Evolutionary conservation across 2,888 invertebrate species (phyloP), one percentile per base, ranked within the genome.

Genomic region (Marasmarcha lunaedactyla): DNA sequence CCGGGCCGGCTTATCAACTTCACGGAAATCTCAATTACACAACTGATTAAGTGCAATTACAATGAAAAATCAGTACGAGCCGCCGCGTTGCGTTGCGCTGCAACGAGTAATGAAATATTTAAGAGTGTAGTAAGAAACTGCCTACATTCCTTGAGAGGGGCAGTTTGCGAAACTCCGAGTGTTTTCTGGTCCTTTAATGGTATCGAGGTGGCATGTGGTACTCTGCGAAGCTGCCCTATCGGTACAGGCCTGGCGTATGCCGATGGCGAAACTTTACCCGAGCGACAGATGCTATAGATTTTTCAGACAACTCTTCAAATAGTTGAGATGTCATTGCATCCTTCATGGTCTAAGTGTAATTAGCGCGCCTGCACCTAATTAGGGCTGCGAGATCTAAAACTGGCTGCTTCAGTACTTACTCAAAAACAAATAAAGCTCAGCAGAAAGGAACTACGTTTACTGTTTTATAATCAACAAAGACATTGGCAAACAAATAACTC

Each of bases 191-290:
- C 71, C 68, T 54, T 69, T 67, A 56, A 66, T 50, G 66, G 70
- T n/a, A n/a, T n/a, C 47, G 43, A 45, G 30, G 30, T 49, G 50
- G 57, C 71, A 71, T 66, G 74, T 71, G 76, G 62, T 61, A 58
- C 56, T 53, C 47, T 49, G 54, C 55, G 59, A 48, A 50, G 40
- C 20, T 40, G 43, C 43, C 44, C 40, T 43, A 42, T 44, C 46
- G 50, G 52, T 49, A 48, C 51, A 48, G 49, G 50, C 40, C 47
- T 43, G 49, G 43, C 46, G 50, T 49, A 46, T 43, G 39, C 50
- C 45, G 43, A 48, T 49, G 47, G 41, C 41, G 49, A 47, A 49
- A 49, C 47, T 45, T 42, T 46, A 47, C 36, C 45, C 42, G 37
- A 14, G 14, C 42, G 42, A 39, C 46, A 47, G 46, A 45, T 47